A percentile compares a stretch with the other conserved stretches of the same genome.
phyloP scores from a whole-genome alignment of 1,140 invertebrate species.

The Temnothorax longispinosus region DNA sequence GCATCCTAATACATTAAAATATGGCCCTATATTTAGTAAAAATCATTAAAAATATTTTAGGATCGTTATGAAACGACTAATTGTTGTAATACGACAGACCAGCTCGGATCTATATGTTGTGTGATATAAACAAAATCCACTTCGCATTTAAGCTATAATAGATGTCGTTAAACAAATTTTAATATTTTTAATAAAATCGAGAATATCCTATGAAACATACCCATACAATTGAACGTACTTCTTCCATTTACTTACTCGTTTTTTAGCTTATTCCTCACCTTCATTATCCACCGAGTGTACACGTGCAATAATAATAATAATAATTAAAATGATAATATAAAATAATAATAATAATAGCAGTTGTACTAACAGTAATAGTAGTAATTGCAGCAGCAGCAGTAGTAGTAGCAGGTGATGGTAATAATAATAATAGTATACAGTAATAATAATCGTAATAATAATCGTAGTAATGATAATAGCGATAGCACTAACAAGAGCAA shows the following conservation, averaged over 20 bases:
- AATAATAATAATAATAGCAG: constrained; percentile 45
- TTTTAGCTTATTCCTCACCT: constrained; percentile 59
- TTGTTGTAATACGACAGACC: constrained; percentile 71
- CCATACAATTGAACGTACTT: constrained; percentile 70
- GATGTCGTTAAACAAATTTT: constrained; percentile 42
- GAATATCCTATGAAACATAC: constrained; percentile 75
- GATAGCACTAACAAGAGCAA: constrained; percentile 25
- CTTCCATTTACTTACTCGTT: constrained; percentile 69
- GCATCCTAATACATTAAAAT: constrained; percentile 44
- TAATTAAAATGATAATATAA: constrained; percentile 60
- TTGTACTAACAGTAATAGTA: constrained; percentile 48
- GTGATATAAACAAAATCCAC: constrained; percentile 75
- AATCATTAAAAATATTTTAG: constrained; percentile 27
- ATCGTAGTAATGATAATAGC: neutral
- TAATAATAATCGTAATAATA: constrained; percentile 29
- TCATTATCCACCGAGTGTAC: constrained; percentile 75
- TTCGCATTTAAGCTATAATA: constrained; percentile 52
- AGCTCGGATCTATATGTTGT: constrained; percentile 68
- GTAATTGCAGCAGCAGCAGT: constrained; percentile 42
- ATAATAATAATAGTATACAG: constrained; percentile 8
- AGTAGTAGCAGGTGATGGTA: constrained; percentile 35
- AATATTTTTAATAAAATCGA: constrained; percentile 62
- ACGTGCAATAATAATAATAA: constrained; percentile 76
- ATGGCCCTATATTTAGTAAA: constrained; percentile 13
- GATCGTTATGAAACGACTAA: neutral